Base-by-base conservation (phyloP, 1,140 invertebrate genomes). In the Thaumatotibia leucotreta region DNA sequence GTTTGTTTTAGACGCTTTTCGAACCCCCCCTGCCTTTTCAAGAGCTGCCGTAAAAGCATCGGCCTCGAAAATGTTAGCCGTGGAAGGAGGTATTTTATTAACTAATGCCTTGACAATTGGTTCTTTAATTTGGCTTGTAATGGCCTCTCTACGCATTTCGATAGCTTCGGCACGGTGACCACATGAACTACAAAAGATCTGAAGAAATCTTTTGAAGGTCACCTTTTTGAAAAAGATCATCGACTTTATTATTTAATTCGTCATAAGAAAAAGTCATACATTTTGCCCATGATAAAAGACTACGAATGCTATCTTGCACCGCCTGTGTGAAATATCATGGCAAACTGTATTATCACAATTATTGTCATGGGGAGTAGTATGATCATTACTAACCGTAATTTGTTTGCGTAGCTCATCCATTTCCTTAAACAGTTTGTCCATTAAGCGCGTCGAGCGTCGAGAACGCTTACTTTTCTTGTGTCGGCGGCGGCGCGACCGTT, bases 81-180 rank as follows among this genome's bases (percentile, higher is more conserved):
- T 10, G 35, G 66, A 63, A 14, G 66, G 66, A 0, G 66, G 66
- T 22, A 67, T 64, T 52, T 49, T 67, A 29, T 67, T 67, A 29
- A 67, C 23, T 1, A 61, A n/a, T 5, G 66, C 66, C 45, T 67
- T 67, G 1, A 67, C 10, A 2, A 58, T 11, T 29, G 66, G 66
- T 20, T 67, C 66, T 39, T 27, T 20, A 35, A 58, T 61, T 27
- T 67, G 61, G 4, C 23, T 58, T n/a, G 50, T 52, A 54, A 67
- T 67, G 11, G 45, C 11, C 33, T 63, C 66, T 1, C 66, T 17
- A 4, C 66, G 61, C 66, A 67, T 67, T 61, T 67, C 61, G 10
- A 67, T 67, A 9, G 45, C 23, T 58, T 67, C 65, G 4, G 65
- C 65, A 3, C 65, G 23, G 20, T 67, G 65, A n/a, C 65, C 65